These are phyloP conservation scores for Pseudopleuronectes americanus DNA, from an alignment of 2,797 vertebrate species.

Conservation along the genomic window DNA sequence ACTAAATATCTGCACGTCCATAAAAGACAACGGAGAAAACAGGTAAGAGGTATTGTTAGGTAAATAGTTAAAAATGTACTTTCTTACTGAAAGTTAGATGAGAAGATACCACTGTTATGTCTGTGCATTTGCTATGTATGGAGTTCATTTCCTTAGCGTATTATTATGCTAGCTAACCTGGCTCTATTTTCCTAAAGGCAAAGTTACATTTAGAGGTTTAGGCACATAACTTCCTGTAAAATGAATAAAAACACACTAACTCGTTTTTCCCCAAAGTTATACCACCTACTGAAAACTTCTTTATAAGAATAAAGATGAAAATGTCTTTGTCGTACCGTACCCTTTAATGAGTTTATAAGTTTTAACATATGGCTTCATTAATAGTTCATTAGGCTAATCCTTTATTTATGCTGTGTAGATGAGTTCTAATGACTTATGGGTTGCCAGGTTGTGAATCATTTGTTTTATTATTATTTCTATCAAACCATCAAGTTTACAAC, in stretches of 20 bases:
- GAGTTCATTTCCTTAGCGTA: not conserved
- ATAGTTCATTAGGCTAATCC: not conserved
- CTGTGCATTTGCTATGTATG: not conserved
- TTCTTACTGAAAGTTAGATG: not conserved
- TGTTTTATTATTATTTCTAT: not conserved
- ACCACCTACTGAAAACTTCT: not conserved
- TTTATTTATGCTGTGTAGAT: not conserved
- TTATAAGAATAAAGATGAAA: no score
- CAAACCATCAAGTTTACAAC: no score
- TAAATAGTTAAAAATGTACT: not conserved
- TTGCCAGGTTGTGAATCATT: slow-evolving; percentile 10
- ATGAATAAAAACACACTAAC: not conserved
- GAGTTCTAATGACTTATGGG: not conserved
- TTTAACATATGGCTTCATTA: not conserved
- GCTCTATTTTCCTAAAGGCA: no score
- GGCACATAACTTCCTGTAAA: no score
- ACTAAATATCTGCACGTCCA: not conserved
- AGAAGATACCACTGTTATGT: not conserved
- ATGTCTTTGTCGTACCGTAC: not conserved
- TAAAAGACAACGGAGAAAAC: slow-evolving; percentile 8
- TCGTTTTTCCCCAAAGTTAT: not conserved
- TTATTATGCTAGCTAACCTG: no score
- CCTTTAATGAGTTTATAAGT: not conserved
- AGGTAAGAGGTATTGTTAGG: slow-evolving; percentile 1
- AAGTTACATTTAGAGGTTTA: no score